Evolutionary conservation across 2,113 vertebrate species (phyloP).

Genomic region (Leucosticte australis): DNA sequence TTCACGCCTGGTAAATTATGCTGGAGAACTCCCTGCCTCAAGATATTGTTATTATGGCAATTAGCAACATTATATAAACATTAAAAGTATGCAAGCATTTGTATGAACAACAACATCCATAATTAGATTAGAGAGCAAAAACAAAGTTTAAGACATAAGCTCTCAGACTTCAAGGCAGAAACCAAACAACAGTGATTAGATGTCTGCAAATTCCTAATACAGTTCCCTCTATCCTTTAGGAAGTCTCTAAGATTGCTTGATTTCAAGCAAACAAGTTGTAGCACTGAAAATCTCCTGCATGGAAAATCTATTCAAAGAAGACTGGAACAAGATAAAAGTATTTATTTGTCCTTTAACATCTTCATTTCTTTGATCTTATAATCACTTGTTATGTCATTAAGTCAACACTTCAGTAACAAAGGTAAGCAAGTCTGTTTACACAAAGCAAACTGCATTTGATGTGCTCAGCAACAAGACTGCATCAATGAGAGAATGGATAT

Average conservation of each 20-base stretch:
- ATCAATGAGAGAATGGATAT: background rate
- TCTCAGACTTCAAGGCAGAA: background rate
- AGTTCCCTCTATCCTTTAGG: background rate
- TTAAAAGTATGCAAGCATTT: background rate
- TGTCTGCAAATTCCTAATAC: background rate
- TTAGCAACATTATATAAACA: background rate
- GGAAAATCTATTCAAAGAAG: background rate
- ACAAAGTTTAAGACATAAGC: background rate
- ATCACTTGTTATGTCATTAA: background rate
- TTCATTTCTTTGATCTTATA: conserved; percentile 28
- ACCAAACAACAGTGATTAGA: background rate
- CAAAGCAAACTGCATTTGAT: background rate
- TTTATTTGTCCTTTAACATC: background rate
- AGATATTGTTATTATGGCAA: background rate
- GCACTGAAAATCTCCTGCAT: background rate
- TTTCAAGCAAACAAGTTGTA: background rate
- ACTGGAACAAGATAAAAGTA: background rate
- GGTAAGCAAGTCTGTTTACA: background rate
- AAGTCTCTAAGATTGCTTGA: background rate
- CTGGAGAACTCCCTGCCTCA: background rate
- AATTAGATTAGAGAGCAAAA: background rate
- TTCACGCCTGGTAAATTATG: background rate
- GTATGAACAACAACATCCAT: background rate
- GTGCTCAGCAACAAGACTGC: background rate
- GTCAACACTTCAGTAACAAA: background rate